phyloP scores from a whole-genome alignment of 1,140 invertebrate genomes.

The Bombus waltoni region DNA sequence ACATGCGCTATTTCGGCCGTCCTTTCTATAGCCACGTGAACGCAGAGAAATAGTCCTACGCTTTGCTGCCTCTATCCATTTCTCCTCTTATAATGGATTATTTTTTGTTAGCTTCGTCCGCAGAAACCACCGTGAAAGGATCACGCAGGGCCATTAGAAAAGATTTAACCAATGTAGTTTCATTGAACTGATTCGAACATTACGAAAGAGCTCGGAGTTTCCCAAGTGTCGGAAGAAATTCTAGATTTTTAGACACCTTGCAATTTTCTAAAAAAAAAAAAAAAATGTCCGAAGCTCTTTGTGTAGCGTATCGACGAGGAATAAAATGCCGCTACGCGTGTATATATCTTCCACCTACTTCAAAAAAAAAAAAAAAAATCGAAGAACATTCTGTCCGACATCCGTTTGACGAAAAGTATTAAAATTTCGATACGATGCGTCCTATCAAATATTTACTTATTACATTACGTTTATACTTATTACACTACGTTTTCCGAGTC shows the following conservation, averaged over 20 bases:
- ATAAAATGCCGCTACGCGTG: background rate
- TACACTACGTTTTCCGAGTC: rapidly evolving
- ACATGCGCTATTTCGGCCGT: background rate
- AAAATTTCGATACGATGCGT: too few species aligned
- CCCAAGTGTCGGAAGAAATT: conserved; percentile 8
- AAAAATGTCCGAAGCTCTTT: background rate
- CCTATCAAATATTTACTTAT: too few species aligned
- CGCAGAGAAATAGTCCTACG: conserved; percentile 1
- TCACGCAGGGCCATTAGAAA: conserved; percentile 67
- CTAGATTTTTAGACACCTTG: conserved; percentile 1
- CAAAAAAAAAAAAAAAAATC: too few species aligned
- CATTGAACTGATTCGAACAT: conserved; percentile 26
- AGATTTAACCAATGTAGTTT: conserved; percentile 75
- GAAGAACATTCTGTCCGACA: background rate
- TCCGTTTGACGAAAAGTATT: too few species aligned
- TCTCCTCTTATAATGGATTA: conserved; percentile 42
- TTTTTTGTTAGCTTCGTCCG: conserved; percentile 71
- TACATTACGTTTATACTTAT: too few species aligned
- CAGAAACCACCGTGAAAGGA: conserved; percentile 72
- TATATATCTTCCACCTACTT: too few species aligned
- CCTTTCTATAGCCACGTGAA: conserved; percentile 5
- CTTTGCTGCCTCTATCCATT: conserved; percentile 21
- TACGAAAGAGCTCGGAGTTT: conserved; percentile 1
- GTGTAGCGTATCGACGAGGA: background rate
- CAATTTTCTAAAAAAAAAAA: background rate